Base-by-base conservation (phyloP, 2,797 vertebrate genomes). In the Menidia menidia region DNA sequence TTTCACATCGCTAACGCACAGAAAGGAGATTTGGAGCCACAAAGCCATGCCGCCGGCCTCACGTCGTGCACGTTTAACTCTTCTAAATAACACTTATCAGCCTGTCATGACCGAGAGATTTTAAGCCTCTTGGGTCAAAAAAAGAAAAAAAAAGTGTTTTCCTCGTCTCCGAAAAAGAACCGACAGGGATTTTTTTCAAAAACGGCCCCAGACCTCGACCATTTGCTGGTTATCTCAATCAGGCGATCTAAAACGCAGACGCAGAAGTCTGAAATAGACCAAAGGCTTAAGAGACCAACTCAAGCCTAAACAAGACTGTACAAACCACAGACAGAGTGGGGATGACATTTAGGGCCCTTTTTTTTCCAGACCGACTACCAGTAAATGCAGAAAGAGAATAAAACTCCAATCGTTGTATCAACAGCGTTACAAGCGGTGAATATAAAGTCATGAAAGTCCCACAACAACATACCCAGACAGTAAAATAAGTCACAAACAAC, bases 151-250 rank as follows among this genome's bases (percentile, higher is more conserved):
- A 39, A 85, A 79, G 12, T 57, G 64, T 81, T 69, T 60, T 54
- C 35, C 44, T 0, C 15, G n/a, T 33, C 43, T 33, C 35, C 7
- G 7, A 35, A 1, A 44, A 55, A 53, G 69, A 73, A 68, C 35
- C 35, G 5, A 5, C 35, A 39, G 9, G 5, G 35, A 39, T 39
- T 39, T 39, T 39, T 39, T 39, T 39, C 10, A 31, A 48, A 42
- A 65, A 55, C 9, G 51, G 65, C 54, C 69, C 63, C 75, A 88
- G 90, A 92, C 83, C 64, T 87, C 71, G 82, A 88, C 85, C 88
- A 88, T 90, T 84, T 92, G 88, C 78, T 88, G 65, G 69, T 89
- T 89, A 89, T 91, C 86, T 89, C 68, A 77, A 83, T 82, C 87
- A 83, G 84, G 80, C 83, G 41, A 69, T 72, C 83, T 64, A 65